These are phyloP conservation scores for Chamaedrilus cognettii DNA, from an alignment of 2,888 invertebrate species.

Conservation along the genomic window DNA sequence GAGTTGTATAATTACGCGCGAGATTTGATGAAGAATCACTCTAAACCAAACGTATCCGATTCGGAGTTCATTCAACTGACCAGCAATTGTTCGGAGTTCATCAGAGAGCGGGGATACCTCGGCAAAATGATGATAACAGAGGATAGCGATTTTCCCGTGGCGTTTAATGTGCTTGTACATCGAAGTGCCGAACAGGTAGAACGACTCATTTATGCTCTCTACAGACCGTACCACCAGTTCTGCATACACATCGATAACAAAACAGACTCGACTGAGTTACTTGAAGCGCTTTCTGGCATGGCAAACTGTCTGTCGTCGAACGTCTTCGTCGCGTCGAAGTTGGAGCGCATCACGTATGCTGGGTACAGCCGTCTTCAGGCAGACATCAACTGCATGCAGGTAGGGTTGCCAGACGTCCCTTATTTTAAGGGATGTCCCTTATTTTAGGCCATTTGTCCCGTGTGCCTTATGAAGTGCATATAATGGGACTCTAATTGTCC, in stretches of 20 bases:
- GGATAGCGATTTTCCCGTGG: conserved; percentile 14
- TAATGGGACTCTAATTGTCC: too few relatives aligned
- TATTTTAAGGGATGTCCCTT: too few relatives aligned
- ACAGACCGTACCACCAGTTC: conserved; percentile 52
- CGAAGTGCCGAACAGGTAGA: conserved; percentile 42
- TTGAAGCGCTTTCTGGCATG: conserved; percentile 11
- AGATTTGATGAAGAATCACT: neutral
- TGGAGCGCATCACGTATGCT: conserved; percentile 54
- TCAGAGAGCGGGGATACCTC: conserved; percentile 3
- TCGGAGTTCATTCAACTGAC: neutral
- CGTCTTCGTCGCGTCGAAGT: conserved; percentile 51
- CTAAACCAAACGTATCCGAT: neutral
- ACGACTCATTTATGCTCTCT: conserved; percentile 48
- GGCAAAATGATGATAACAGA: neutral
- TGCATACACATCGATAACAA: conserved; percentile 53
- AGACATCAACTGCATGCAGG: conserved; percentile 56
- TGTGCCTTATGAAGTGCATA: too few relatives aligned
- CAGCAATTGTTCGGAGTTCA: conserved; percentile 7
- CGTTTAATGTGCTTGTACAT: conserved; percentile 15
- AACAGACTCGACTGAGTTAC: neutral
- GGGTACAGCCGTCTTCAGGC: conserved; percentile 49
- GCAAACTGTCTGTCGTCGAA: conserved; percentile 11
- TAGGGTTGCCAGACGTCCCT: too few relatives aligned
- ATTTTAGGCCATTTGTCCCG: too few relatives aligned
- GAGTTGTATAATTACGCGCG: neutral